Percentiles rank a stretch among this genome's conserved stretches.
Evolutionary conservation across 2,797 vertebrate genomes (phyloP).

Genomic region (Cynodonichthys magdalenae): DNA sequence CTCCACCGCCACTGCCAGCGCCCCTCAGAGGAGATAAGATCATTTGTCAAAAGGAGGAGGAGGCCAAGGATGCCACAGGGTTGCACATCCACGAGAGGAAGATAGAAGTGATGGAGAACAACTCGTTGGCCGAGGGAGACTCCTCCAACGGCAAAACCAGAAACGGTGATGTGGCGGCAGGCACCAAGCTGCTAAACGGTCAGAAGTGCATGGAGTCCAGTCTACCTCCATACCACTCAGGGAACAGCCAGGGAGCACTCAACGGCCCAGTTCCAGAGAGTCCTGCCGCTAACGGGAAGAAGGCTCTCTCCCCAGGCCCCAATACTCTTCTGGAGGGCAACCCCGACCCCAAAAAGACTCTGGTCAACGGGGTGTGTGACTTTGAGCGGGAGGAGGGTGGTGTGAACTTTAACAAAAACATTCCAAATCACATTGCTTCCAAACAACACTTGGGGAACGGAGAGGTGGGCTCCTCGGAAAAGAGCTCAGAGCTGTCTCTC

Average conservation of each 20-base stretch:
- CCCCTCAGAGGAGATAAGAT: conserved; percentile 98
- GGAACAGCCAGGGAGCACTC: conserved; percentile 94
- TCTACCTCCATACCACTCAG: conserved; percentile 99
- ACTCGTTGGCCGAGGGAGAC: conserved; percentile 88
- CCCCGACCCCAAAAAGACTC: conserved; percentile 91
- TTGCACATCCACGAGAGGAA: conserved; percentile 97
- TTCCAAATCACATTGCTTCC: conserved; percentile 99
- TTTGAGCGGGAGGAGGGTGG: conserved; percentile 89
- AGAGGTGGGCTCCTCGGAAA: conserved; percentile 89
- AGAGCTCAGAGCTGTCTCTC: conserved; percentile 75
- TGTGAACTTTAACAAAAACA: conserved; percentile 96
- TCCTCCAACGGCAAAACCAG: conserved; percentile 86
- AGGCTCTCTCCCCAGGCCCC: conserved; percentile 66
- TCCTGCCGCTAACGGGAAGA: conserved; percentile 86
- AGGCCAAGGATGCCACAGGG: conserved; percentile 98
- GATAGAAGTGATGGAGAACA: conserved; percentile 99
- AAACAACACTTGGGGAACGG: conserved; percentile 97
- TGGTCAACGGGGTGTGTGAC: conserved; percentile 98
- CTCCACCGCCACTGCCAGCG: conserved; percentile 82
- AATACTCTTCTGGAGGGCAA: conserved; percentile 72
- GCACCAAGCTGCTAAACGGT: conserved; percentile 96
- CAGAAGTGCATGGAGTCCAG: conserved; percentile 95
- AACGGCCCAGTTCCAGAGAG: conserved; percentile 91
- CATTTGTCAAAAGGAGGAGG: conserved; percentile 99
- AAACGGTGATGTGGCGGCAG: conserved; percentile 89